Conservation (phyloP, 2,113 vertebrate genomes). For the Lepisosteus oculatus region DNA sequence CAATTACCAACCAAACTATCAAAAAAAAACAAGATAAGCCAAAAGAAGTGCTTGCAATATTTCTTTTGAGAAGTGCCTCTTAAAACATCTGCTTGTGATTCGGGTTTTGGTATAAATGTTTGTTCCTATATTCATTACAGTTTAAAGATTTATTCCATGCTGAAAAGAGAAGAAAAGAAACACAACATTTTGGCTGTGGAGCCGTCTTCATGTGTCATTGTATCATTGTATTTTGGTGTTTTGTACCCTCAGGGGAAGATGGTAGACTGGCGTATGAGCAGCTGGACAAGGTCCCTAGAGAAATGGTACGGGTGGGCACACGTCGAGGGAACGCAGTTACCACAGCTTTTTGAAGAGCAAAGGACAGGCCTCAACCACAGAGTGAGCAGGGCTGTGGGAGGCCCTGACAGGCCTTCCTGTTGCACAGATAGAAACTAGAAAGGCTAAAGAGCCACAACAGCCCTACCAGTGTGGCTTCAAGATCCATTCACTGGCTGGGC, state of each 20-base stretch:
- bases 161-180: no score
- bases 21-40: no score
- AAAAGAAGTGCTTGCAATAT: no score
- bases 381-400: constrained; percentile 7
- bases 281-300: constrained; percentile 81
- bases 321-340: constrained; percentile 78
- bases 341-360: constrained; percentile 70
- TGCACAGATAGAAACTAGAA: constrained; percentile 26
- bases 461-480: constrained; percentile 13
- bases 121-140: no score
- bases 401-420: background rate
- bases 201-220: no score
- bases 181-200: no score
- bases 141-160: no score
- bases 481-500: constrained; percentile 4
- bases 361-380: constrained; percentile 2
- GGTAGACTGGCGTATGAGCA: constrained; percentile 89
- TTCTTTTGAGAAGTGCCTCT: no score
- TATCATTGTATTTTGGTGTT: background rate
- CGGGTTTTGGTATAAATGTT: no score
- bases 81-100: no score
- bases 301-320: constrained; percentile 68
- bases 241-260: constrained; percentile 75
- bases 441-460: constrained; percentile 12
- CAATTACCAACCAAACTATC: no score